Percentiles rank a stretch among this genome's conserved stretches.
phyloP scores from a whole-genome alignment of 2,113 vertebrate genomes.

The Malurus alboscapulatus region DNA sequence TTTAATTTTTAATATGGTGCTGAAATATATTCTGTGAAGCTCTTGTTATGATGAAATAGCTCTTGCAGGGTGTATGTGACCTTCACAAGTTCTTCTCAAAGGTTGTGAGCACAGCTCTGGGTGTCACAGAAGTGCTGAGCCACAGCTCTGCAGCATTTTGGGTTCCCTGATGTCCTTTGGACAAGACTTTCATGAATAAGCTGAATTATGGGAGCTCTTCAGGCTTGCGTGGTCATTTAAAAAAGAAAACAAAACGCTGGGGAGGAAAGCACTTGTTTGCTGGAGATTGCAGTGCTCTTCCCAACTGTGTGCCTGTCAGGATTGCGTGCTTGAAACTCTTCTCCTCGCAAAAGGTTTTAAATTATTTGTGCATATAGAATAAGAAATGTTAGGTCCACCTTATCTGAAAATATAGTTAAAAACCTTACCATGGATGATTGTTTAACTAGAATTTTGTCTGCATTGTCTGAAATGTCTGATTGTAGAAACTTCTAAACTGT shows the following conservation, averaged over 20 bases:
- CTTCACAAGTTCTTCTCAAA: neutral
- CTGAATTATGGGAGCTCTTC: neutral
- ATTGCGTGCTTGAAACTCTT: neutral
- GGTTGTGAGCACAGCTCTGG: rapidly evolving
- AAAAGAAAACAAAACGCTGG: neutral
- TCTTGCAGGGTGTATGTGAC: neutral
- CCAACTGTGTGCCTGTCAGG: neutral
- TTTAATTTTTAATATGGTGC: neutral
- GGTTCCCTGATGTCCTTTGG: neutral
- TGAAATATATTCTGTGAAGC: neutral
- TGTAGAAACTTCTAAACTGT: neutral
- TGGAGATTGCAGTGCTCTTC: neutral
- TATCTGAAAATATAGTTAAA: neutral
- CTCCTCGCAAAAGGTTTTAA: neutral
- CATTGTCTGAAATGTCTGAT: neutral
- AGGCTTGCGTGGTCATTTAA: neutral
- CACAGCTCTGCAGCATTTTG: neutral
- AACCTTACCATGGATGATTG: rapidly evolving
- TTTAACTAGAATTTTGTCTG: neutral
- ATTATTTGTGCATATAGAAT: neutral
- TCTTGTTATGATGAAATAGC: neutral
- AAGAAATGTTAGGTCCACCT: neutral
- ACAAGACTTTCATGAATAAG: neutral
- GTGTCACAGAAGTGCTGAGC: neutral
- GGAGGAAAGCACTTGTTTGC: neutral